Evolutionary conservation across 2,113 vertebrate genomes (phyloP), one percentile per base, ranked within the genome.

Genomic region (Psilopsiagon aymara): DNA sequence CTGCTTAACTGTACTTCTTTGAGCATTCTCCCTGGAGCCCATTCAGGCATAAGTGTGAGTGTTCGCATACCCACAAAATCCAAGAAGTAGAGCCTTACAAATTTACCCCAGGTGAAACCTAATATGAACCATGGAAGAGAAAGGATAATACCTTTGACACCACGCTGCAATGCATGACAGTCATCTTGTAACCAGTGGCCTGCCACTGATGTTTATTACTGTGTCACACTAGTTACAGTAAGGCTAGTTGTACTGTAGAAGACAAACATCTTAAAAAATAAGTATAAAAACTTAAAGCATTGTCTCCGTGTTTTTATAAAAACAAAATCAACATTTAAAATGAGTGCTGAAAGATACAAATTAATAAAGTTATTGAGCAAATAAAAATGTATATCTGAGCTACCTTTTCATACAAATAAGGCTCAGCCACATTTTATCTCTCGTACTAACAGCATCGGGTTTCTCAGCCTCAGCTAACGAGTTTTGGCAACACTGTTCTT

Each of bases 401-500:
- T 98, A 97, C 97, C 96, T 96, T 97, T 97, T 95, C 96, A 97
- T 96, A 97, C 94, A 97, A 97, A 79, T 98, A 98, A 98, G 98
- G 98, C 98, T 98, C 98, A 98, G 98, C 95, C 96, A 97, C 73
- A 92, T 96, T 91, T 76, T 95, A 96, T 98, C 95, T 97, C 95
- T 97, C 93, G 24, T 94, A 93, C 97, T 95, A 97, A 97, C 97
- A 98, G 97, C 97, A 96, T 96, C 49, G 64, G 93, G 95, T 96
- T 96, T 95, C 94, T 97, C 73, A 94, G 97, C 97, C 97, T 98
- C 98, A 99, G 98, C 99, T 99, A 95, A 99, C 99, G 28, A 99
- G 98, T 98, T 99, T 99, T 98, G 99, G 99, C 98, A 99, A 98
- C 91, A 99, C 99, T 91, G 99, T 99, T 98, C 99, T 98, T 71